phyloP scores from a whole-genome alignment of 2,888 invertebrate species.

The Noctua janthe region DNA sequence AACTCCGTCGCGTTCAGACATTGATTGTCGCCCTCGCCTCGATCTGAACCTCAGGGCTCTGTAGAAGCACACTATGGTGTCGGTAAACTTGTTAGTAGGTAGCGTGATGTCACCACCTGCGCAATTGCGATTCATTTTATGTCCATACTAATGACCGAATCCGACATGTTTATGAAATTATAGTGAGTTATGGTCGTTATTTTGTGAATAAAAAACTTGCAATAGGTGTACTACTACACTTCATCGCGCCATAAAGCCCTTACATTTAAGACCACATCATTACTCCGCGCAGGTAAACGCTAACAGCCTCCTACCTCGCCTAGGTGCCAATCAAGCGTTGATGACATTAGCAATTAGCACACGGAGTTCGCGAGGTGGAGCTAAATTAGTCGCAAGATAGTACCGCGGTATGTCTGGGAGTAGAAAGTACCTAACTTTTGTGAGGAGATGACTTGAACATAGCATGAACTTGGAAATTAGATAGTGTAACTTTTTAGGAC shows the following conservation, averaged over 20 bases:
- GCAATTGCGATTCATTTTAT: too few species aligned
- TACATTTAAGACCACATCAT: not conserved
- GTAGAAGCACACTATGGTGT: too few species aligned
- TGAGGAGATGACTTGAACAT: not conserved
- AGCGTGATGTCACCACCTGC: too few species aligned
- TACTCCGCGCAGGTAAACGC: conserved; percentile 1
- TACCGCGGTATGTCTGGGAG: conserved; percentile 6
- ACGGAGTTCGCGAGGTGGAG: conserved; percentile 19
- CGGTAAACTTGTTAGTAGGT: too few species aligned
- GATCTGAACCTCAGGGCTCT: too few species aligned
- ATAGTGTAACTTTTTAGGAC: not conserved
- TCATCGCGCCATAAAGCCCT: not conserved
- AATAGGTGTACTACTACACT: not conserved
- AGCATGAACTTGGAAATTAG: not conserved
- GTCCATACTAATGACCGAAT: too few species aligned
- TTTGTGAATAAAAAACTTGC: not conserved
- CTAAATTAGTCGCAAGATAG: conserved; percentile 29
- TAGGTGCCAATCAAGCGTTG: conserved; percentile 51
- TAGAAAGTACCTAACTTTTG: not conserved
- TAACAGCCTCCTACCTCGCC: conserved; percentile 17
- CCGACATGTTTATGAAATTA: too few species aligned
- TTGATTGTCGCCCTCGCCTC: too few species aligned
- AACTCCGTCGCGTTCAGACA: too few species aligned
- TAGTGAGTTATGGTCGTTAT: not conserved
- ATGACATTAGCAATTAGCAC: conserved; percentile 41